These are phyloP conservation scores for Agelaius tricolor DNA, from an alignment of 2,113 vertebrate genomes.

Conservation along the genomic window DNA sequence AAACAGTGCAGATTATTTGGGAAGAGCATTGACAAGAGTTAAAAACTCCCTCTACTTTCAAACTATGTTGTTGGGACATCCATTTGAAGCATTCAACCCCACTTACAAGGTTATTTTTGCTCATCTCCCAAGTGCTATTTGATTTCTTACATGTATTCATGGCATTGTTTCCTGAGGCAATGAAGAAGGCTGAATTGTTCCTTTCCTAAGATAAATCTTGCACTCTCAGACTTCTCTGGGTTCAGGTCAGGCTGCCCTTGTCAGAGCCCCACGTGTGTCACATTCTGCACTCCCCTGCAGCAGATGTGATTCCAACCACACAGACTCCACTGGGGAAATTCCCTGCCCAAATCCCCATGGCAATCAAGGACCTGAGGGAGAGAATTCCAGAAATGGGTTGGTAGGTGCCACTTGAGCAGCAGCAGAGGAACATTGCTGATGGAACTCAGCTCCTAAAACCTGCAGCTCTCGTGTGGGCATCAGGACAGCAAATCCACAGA, in stretches of 20 bases:
- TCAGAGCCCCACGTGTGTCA: background rate
- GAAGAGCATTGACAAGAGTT: background rate
- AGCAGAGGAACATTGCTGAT: background rate
- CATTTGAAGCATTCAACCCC: background rate
- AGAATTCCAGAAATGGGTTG: background rate
- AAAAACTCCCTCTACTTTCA: conserved; percentile 14
- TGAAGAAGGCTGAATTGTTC: background rate
- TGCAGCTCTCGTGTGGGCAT: background rate
- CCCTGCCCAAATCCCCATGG: background rate
- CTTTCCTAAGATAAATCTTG: background rate
- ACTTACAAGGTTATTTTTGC: background rate
- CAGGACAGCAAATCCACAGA: background rate
- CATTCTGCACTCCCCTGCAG: background rate
- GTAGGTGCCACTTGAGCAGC: background rate
- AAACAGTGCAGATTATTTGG: conserved; percentile 34
- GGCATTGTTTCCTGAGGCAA: background rate
- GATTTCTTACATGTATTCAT: background rate
- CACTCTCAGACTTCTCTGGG: background rate
- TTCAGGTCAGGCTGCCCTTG: background rate
- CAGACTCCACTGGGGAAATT: background rate
- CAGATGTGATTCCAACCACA: background rate
- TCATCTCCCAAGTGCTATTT: background rate
- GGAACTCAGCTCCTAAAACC: background rate
- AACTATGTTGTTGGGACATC: background rate
- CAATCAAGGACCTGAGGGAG: background rate